These are phyloP conservation scores for Apotomis turbidana DNA, from an alignment of 2,888 invertebrate species.

Conservation along the genomic window DNA sequence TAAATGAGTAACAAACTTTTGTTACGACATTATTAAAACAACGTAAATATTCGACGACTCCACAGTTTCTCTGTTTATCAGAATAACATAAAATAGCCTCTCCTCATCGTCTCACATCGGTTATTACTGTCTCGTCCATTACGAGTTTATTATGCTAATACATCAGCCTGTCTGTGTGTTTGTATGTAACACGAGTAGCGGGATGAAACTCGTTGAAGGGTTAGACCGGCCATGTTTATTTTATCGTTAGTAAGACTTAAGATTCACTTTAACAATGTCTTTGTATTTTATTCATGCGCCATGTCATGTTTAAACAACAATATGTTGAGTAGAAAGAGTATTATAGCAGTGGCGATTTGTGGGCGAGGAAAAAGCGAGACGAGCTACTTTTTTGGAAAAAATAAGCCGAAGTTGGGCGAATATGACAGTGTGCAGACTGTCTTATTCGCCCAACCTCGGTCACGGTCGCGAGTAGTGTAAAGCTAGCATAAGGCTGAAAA, in stretches of 20 bases:
- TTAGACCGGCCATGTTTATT: conserved; percentile 6
- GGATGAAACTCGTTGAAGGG: neutral
- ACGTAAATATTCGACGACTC: conserved; percentile 45
- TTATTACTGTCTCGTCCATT: conserved; percentile 73
- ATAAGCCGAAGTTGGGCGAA: too few species aligned
- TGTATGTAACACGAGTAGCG: conserved; percentile 40
- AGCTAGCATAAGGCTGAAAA: too few species aligned
- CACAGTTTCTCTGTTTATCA: conserved; percentile 46
- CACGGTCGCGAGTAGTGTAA: too few species aligned
- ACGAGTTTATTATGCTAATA: conserved; percentile 73
- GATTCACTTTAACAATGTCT: neutral
- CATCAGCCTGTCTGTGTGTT: conserved; percentile 44
- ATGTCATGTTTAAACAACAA: neutral
- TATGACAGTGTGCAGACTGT: too few species aligned
- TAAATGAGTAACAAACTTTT: too few species aligned
- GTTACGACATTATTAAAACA: neutral
- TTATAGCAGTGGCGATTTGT: too few species aligned
- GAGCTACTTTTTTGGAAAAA: too few species aligned
- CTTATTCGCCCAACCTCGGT: too few species aligned
- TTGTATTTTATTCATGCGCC: neutral
- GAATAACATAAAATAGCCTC: conserved; percentile 62
- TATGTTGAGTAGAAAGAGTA: neutral
- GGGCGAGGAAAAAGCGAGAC: too few species aligned
- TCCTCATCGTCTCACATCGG: conserved; percentile 61
- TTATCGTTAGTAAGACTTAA: neutral